Evolutionary conservation across 2,888 invertebrate genomes (phyloP).

Genomic region (Drosophila rellima): DNA sequence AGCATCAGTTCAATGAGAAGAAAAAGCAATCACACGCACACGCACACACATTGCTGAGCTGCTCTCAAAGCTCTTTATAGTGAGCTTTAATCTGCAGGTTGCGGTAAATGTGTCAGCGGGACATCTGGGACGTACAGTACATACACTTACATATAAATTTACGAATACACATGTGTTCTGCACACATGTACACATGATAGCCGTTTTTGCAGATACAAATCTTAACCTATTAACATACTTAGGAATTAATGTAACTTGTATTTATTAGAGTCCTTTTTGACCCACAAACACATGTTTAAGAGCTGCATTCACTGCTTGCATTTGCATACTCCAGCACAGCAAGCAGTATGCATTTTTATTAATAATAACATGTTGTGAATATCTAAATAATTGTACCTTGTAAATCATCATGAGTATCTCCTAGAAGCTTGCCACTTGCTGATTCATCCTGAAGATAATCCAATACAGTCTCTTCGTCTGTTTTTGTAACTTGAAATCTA

Average conservation of each 20-base stretch:
- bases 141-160: background rate
- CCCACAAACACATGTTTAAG: background rate
- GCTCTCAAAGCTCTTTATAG: constrained; percentile 59
- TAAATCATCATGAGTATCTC: constrained; percentile 75
- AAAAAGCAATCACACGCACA: constrained; percentile 45
- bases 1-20: constrained; percentile 50
- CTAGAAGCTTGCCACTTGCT: constrained; percentile 82
- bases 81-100: constrained; percentile 60
- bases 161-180: background rate
- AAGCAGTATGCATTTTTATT: background rate
- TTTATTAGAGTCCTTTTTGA: constrained; percentile 4
- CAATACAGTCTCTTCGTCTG: constrained; percentile 79
- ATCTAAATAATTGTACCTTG: constrained; percentile 61
- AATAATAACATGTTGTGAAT: background rate
- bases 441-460: constrained; percentile 82
- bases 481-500: constrained; percentile 85
- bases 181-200: constrained; percentile 2
- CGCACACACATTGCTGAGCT: constrained; percentile 41
- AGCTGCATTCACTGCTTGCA: constrained; percentile 3
- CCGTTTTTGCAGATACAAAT: constrained; percentile 15
- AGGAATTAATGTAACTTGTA: constrained; percentile 5
- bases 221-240: constrained; percentile 24
- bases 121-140: constrained; percentile 51
- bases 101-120: constrained; percentile 73
- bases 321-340: background rate